These are phyloP conservation scores for Cepaea hortensis DNA, from an alignment of 2,888 invertebrate species.

Conservation along the genomic window DNA sequence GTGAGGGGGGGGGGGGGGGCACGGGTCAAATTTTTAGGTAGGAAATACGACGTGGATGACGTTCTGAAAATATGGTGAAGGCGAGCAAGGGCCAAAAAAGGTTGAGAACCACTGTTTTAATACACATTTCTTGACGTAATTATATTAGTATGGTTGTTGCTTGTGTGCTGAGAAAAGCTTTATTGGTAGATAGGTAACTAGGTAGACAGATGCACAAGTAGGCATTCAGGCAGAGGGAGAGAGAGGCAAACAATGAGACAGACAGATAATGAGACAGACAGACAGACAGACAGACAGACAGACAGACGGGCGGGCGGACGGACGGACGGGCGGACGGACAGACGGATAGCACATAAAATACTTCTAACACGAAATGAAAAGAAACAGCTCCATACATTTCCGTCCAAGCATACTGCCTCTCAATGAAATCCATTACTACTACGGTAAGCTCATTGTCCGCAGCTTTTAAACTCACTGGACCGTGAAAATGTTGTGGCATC, in stretches of 20 bases:
- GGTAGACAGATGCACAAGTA: background rate
- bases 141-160: no score
- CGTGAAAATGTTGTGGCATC: constrained; percentile 21
- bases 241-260: background rate
- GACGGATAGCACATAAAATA: no score
- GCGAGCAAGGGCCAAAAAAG: no score
- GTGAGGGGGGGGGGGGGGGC: no score
- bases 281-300: background rate
- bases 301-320: background rate
- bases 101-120: no score
- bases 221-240: constrained; percentile 22
- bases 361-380: no score
- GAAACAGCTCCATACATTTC: no score
- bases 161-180: no score
- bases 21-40: no score
- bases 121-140: no score
- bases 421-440: constrained; percentile 11
- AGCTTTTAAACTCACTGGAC: constrained; percentile 3
- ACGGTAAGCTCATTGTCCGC: background rate
- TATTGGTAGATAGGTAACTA: background rate
- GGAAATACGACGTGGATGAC: no score
- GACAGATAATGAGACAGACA: background rate
- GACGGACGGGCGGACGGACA: background rate
- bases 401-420: background rate
- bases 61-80: no score